Base-by-base conservation (phyloP, 1,140 invertebrate genomes). In the Lasioglossum baleicum region DNA sequence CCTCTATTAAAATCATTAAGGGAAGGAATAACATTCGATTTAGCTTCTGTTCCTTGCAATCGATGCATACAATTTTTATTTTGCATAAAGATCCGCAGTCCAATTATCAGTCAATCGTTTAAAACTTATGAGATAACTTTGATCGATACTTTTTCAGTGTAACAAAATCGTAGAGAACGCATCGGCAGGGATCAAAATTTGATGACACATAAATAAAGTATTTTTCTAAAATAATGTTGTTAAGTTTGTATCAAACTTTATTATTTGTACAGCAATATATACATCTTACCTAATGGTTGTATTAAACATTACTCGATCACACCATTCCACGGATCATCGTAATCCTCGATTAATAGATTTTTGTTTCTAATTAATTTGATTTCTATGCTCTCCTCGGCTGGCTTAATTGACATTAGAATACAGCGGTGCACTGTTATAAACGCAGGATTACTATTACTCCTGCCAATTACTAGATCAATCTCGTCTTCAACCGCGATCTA, bases 391-490 rank as follows among this genome's bases (percentile, higher is more conserved):
- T 94, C 94, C 80, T 92, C 91, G 81, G 93, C 90, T 22, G 88
- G 84, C 40, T 82, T 81, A 31, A 92, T 90, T 78, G 92, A 92
- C 63, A 95, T 58, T 63, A 96, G 87, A 89, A 94, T 93, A 17
- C 96, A 90, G 85, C 96, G 91, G n/a, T 94, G 90, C 13, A 96
- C 92, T 87, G 94, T 92, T 7, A 96, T 88, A 83, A 95, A 94
- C 17, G 94, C 90, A 7, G 94, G 91, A 91, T 96, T 96, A 42
- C 93, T 92, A 7, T 92, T 85, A 90, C 94, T 95, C 15, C 91
- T 83, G 70, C 94, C 92, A 88, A 94, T 94, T 73, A 96, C 93
- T 0, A 95, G 77, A 91, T 96, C 96, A 76, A 96, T 91, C 93
- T 96, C 95, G 92, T 96, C 95, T 26, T 94, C 94, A 83, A 93